phyloP scores from a whole-genome alignment of 2,797 vertebrate genomes.

The Myripristis murdjan region DNA sequence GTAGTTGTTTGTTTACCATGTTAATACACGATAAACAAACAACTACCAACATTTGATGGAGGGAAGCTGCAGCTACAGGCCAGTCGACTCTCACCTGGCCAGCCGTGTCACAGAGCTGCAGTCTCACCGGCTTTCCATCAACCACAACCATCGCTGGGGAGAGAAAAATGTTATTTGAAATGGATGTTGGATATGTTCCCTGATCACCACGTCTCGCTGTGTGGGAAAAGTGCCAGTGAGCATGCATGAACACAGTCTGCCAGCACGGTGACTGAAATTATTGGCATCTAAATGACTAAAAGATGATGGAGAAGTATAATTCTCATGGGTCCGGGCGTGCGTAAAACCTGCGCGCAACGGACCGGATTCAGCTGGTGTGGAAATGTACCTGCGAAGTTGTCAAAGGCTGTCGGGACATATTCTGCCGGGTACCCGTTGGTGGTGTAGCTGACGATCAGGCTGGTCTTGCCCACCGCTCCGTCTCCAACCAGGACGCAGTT shows the following conservation, averaged over 20 bases:
- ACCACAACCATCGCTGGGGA: conserved; percentile 77
- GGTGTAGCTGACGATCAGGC: conserved; percentile 94
- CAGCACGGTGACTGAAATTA: no score
- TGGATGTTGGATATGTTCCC: no score
- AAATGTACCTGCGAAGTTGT: conserved; percentile 91
- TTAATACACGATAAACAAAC: no score
- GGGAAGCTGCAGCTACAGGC: conserved; percentile 1
- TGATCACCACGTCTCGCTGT: no score
- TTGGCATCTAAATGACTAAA: neutral
- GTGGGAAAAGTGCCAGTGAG: no score
- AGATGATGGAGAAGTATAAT: no score
- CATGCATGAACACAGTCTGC: neutral
- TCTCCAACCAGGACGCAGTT: conserved; percentile 95
- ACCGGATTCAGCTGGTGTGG: rapidly evolving
- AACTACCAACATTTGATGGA: neutral
- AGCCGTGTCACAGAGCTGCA: conserved; percentile 84
- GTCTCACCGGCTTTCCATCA: conserved; percentile 84
- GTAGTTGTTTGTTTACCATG: no score
- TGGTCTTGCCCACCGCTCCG: conserved; percentile 93
- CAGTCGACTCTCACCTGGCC: conserved; percentile 74
- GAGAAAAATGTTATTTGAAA: neutral
- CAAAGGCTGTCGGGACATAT: conserved; percentile 92
- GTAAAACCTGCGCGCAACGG: conserved; percentile 30
- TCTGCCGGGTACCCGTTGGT: conserved; percentile 93
- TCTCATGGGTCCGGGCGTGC: neutral